Evolutionary conservation across 2,113 vertebrate species (phyloP), one percentile per base, ranked within the genome.

Genomic region (Leptocoma aspasia): DNA sequence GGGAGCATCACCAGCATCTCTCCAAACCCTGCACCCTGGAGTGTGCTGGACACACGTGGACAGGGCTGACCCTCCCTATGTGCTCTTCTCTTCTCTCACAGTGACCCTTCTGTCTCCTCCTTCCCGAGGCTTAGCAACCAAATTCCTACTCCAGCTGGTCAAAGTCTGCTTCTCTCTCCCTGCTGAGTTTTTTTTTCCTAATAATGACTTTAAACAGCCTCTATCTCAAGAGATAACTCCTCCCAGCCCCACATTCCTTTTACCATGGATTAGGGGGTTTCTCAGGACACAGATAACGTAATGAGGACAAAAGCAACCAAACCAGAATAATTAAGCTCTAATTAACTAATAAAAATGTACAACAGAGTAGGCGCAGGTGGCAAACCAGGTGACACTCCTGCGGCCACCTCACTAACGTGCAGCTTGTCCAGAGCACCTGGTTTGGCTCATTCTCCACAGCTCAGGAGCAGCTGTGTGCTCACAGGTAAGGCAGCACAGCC

Each of bases 21-120:
- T 66, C 66, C 61, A 6, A 15, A 7, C 9, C 15, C 45, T 8
- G n/a, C 28, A 6, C 3, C 1, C 50, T 0, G 0, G 2, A 27
- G n/a, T 0, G 9, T 15, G 65, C 70, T 0, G 0, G 2, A 33
- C 7, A 26, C 17, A 0, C 0, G 0, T 0, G 11, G 42, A 5
- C 3, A 3, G 23, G 42, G 49, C 86, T 83, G 63, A 1, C 64
- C 42, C 42, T 23, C 60, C 3, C 3, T 1, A 8, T 10, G 30
- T 8, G 18, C 57, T 41, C 53, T 35, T 4, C 59, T 44, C 64
- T 45, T 7, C 39, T 50, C 64, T 33, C 24, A 13, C 28, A 6
- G 49, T 5, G 23, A 21, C 9, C 35, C 45, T 37, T 18, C 70
- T 50, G 71, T 59, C 61, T 19, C 68, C 56, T 86, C 31, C 76